A percentile compares a stretch with the other conserved stretches of the same genome.
phyloP scores from a whole-genome alignment of 2,797 vertebrate species.

The Onychomys torridus region DNA sequence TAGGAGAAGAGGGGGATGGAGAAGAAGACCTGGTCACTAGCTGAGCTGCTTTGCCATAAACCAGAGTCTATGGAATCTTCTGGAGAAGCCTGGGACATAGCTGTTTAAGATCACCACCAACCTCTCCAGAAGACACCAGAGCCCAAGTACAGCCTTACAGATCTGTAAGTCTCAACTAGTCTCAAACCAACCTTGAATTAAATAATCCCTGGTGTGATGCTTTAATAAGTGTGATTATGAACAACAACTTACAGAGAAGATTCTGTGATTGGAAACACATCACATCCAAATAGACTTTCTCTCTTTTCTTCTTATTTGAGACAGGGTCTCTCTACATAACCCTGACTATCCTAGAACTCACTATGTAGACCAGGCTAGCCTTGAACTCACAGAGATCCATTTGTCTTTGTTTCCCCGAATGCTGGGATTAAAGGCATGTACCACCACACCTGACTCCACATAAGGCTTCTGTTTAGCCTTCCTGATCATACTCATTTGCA shows the following conservation, averaged over 20 bases:
- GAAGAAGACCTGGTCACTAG: neutral
- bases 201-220: neutral
- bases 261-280: neutral
- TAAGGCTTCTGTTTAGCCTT: neutral
- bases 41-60: neutral
- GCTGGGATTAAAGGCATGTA: neutral
- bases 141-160: neutral
- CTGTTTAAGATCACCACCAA: neutral
- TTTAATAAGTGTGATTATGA: neutral
- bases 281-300: neutral
- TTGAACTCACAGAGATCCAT: neutral
- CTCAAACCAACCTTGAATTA: neutral
- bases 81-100: neutral
- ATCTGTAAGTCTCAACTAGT: slow-evolving; percentile 1
- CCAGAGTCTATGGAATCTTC: neutral
- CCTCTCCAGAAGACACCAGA: neutral
- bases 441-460: too few relatives aligned
- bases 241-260: neutral
- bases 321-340: neutral
- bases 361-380: neutral
- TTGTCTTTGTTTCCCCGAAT: neutral
- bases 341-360: neutral
- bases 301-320: slow-evolving; percentile 28
- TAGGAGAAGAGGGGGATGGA: neutral
- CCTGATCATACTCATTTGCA: neutral